phyloP scores from a whole-genome alignment of 2,113 vertebrate genomes.

The Aplodontia rufa region DNA sequence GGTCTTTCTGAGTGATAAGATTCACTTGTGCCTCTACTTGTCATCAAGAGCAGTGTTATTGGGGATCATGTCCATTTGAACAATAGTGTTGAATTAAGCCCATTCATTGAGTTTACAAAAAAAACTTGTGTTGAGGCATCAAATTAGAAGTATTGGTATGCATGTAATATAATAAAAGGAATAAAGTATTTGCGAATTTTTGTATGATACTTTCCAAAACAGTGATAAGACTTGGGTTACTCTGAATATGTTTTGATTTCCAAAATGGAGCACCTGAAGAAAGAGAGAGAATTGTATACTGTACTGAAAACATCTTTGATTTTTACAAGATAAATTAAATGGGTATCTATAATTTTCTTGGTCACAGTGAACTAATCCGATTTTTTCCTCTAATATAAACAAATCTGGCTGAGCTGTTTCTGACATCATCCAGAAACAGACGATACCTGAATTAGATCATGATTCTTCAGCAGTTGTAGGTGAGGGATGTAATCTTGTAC shows the following conservation, averaged over 20 bases:
- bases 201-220: neutral
- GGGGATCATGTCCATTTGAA: neutral
- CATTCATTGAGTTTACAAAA: neutral
- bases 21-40: neutral
- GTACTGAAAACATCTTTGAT: neutral
- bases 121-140: neutral
- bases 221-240: neutral
- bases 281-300: neutral
- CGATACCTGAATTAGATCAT: neutral
- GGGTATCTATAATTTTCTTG: neutral
- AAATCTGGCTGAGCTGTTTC: neutral
- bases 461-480: neutral
- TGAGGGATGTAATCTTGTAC: neutral
- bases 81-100: neutral
- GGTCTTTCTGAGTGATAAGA: neutral
- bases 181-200: neutral
- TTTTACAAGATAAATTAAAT: neutral
- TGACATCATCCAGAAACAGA: neutral
- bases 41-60: neutral
- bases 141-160: neutral
- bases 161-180: neutral
- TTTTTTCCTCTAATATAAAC: neutral
- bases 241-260: neutral
- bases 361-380: neutral
- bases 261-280: neutral